Base-by-base conservation (phyloP, 2,888 invertebrate genomes). In the Mesorhabditis sp. region DNA sequence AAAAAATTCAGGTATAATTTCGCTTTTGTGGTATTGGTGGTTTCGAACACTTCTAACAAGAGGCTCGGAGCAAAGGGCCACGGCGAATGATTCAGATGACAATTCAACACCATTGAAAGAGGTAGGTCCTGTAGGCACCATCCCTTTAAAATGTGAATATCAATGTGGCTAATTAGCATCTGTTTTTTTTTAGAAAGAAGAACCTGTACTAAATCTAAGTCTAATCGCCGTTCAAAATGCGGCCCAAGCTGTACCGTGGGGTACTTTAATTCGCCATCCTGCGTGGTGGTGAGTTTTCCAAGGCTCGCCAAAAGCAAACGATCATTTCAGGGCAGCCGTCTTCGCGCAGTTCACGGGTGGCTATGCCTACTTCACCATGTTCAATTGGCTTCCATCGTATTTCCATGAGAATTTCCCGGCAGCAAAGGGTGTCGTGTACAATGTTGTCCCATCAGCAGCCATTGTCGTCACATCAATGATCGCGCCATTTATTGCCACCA, bases 301-400 rank as follows among this genome's bases (percentile, higher is more conserved):
- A 28, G 28, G 28, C 28, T 28, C 28, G 28, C 28, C 28, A 28
- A 28, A 28, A 28, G 28, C 28, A 28, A 28, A 28, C 28, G 28
- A 28, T 28, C 28, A 28, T 28, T 28, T 1, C 85, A 90, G 90
- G 90, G 90, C 91, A n/a, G 90, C 91, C 73, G 89, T 91, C 4
- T 85, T 90, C 73, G 91, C 90, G 65, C 91, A 91, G 84, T 90
- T 91, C 75, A 90, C 90, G 83, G 90, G 91, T 85, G 91, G 90
- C 86, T 91, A 91, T 86, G 90, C 91, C 77, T 91, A 91, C 85
- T 91, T 90, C 86, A 90, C 91, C 65, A 86, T 91, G 72, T 87
- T 91, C 62, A 91, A 91, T 7, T 91, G 91, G 91, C 87, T 91
- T 83, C 91, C 91, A 58, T 91, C 91, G 63, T 91, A 91, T 85